Base-by-base conservation (phyloP, 2,113 vertebrate genomes). In the Rhabdomys dilectus region DNA sequence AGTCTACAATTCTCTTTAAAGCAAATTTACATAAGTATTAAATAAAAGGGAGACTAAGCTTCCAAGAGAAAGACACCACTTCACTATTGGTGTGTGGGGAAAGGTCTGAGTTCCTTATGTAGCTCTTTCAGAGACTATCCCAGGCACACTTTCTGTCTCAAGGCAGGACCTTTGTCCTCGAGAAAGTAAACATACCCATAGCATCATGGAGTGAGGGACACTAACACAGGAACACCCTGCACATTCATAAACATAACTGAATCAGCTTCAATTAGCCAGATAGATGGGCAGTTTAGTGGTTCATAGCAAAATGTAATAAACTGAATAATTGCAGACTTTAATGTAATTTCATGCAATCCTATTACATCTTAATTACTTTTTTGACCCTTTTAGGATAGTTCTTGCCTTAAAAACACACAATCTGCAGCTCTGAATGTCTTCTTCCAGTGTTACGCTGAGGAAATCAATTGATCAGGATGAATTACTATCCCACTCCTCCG, bases 231-330 rank as follows among this genome's bases (percentile, higher is more conserved):
- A 7, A 31, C 39, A 64, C 5, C 7, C 81, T 68, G 62, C 10
- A 42, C 93, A 96, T 97, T 97, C 96, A 87, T 97, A 96, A 97
- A 78, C 75, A 80, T 98, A 98, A 98, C 92, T 77, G 89, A 96
- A 98, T 98, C 88, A 98, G 88, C 91, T 98, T 96, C 94, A 97
- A 2, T 97, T 97, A 97, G 77, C 96, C 66, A 96, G 97, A 98
- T 96, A 0, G 0, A 96, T 98, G 0, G 2, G 95, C 11, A 15
- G 73, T 98, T 98, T 96, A 97, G 95, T 96, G 89, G 73, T 87
- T 98, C 92, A 86, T 60, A 97, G 97, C 92, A 97, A 98, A 98
- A 98, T 94, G 89, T 94, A 98, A 98, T 98, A 98, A 98, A 97
- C 78, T 70, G 1, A 98, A 89, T 98, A 98, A 97, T 96, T 60